Percentiles rank a stretch among this genome's conserved stretches.
Evolutionary conservation across 1,140 invertebrate genomes (phyloP).

Genomic region (Acromyrmex echinatior): DNA sequence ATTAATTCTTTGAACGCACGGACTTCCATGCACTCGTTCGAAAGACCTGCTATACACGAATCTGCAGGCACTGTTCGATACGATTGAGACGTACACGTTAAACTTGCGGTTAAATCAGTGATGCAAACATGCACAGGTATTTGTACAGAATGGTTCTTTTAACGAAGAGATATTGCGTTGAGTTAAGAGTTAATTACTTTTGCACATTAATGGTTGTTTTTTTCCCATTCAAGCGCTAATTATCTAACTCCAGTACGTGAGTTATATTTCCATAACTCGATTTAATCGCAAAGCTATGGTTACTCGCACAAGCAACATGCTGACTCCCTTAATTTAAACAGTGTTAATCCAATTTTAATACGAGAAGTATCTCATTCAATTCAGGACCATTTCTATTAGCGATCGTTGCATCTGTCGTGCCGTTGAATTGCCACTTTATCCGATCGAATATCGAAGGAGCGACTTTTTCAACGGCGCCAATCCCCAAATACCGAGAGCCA

Average conservation of each 20-base stretch:
- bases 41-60: slow-evolving; percentile 55
- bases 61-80: slow-evolving; percentile 37
- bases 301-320: neutral
- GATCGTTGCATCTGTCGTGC: slow-evolving; percentile 4
- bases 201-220: neutral
- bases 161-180: slow-evolving; percentile 12
- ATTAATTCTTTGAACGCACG: slow-evolving; percentile 67
- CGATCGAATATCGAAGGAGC: slow-evolving; percentile 21
- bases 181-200: slow-evolving; percentile 36
- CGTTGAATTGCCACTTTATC: slow-evolving; percentile 6
- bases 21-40: slow-evolving; percentile 37
- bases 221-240: slow-evolving; percentile 6
- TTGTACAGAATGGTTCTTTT: neutral
- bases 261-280: slow-evolving; percentile 20
- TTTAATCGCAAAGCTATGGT: neutral
- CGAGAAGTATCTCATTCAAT: neutral
- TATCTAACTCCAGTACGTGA: neutral
- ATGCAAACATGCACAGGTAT: slow-evolving; percentile 5
- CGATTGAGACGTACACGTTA: slow-evolving; percentile 60
- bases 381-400: slow-evolving; percentile 27
- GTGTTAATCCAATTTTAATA: slow-evolving; percentile 9
- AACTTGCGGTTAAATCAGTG: neutral
- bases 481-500: slow-evolving; percentile 32
- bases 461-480: slow-evolving; percentile 18
- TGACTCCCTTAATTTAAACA: neutral